Evolutionary conservation across 2,113 vertebrate genomes (phyloP), one percentile per base, ranked within the genome.

Genomic region (Erythrolamprus reginae): DNA sequence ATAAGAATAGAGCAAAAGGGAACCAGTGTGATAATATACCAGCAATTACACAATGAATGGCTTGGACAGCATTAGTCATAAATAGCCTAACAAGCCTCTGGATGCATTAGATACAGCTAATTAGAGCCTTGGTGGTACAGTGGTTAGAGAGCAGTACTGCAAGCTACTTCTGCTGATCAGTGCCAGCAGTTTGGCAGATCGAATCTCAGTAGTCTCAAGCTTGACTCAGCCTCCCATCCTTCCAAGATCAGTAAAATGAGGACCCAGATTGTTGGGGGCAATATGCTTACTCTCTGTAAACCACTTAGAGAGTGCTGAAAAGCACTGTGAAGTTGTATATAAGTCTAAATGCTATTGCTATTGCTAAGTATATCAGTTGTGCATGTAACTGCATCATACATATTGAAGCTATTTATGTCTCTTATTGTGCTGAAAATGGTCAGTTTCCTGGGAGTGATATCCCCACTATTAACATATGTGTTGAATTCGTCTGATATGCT

Each of bases 341-440:
- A n/a, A n/a, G n/a, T n/a, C n/a, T n/a, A n/a, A n/a, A n/a, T n/a
- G n/a, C n/a, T n/a, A n/a, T n/a, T n/a, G n/a, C n/a, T n/a, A n/a
- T n/a, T n/a, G n/a, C n/a, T n/a, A n/a, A n/a, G n/a, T n/a, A 84
- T 91, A 94, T 87, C 90, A 95, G 93, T 65, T 92, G 55, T 91
- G 87, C 23, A 86, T 61, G 84, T 52, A 5, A 53, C 3, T 28
- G 70, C 70, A 92, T 42, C 21, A 55, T 28, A 8, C 91, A 8
- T 8, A 77, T 10, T 28, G 52, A 85, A 84, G 61, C 7, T 88
- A 83, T 70, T 84, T 84, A 48, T 13, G 85, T 92, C 52, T 93
- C 89, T 38, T 88, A n/a, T 4, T 88, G 83, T 91, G 58, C 89
- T 91, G 33, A 47, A 88, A 92, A 13, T 38, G 88, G 61, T 5